A percentile compares a stretch with the other conserved stretches of the same genome.
Evolutionary conservation across 2,113 vertebrate genomes (phyloP).

Genomic region (Paradoxurus hermaphroditus): DNA sequence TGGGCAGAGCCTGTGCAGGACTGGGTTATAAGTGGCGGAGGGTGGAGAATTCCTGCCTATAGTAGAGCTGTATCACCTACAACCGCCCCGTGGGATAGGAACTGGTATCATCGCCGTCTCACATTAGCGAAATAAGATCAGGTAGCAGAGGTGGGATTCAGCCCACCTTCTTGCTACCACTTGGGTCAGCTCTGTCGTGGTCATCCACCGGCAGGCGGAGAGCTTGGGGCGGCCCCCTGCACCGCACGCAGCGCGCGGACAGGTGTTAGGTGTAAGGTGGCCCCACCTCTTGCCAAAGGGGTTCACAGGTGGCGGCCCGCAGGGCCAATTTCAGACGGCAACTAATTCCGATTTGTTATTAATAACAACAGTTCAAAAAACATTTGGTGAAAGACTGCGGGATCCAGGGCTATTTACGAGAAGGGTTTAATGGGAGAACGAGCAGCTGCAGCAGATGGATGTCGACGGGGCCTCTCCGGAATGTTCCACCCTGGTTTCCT

Average conservation of each 20-base stretch:
- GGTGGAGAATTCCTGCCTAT: accelerated
- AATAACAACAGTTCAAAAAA: conserved; percentile 55
- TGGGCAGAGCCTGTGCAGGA: background rate
- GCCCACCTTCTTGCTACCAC: accelerated
- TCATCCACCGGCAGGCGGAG: accelerated
- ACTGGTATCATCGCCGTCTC: background rate
- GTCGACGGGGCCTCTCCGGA: conserved; percentile 15
- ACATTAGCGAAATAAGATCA: background rate
- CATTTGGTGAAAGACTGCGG: conserved; percentile 29
- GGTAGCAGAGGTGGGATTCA: background rate
- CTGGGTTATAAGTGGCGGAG: no score
- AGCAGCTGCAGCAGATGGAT: conserved; percentile 54
- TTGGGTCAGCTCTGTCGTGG: background rate
- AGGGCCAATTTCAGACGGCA: background rate
- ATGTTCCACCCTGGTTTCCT: conserved; percentile 42
- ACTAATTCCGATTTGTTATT: conserved; percentile 43
- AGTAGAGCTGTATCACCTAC: no score
- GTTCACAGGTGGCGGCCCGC: background rate
- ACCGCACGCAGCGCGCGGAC: accelerated
- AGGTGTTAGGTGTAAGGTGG: background rate
- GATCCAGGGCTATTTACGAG: background rate
- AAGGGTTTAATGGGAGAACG: conserved; percentile 3
- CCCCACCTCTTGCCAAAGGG: background rate
- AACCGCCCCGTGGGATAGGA: accelerated
- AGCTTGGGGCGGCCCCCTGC: background rate